These are phyloP conservation scores for Sinonovacula constricta DNA, from an alignment of 1,140 invertebrate species.

Conservation along the genomic window DNA sequence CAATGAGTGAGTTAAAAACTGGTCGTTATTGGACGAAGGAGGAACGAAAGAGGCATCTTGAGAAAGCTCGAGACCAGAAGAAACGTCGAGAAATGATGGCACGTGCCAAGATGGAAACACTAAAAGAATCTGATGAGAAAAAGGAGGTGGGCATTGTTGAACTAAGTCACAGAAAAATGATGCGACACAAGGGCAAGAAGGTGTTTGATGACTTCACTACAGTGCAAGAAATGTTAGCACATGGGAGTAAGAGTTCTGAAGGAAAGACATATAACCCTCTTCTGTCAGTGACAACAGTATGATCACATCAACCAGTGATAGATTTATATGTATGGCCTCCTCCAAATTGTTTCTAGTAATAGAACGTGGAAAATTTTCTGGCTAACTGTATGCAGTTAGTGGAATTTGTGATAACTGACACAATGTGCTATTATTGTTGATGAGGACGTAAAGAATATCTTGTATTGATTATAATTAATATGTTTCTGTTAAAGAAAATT, in stretches of 20 bases:
- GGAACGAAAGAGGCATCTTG: slow-evolving; percentile 87
- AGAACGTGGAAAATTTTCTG: too few species aligned
- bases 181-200: slow-evolving; percentile 78
- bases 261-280: slow-evolving; percentile 75
- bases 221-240: slow-evolving; percentile 80
- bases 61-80: slow-evolving; percentile 84
- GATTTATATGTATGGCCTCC: too few species aligned
- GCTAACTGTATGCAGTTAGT: too few species aligned
- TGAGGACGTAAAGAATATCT: too few species aligned
- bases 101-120: slow-evolving; percentile 76
- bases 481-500: too few species aligned
- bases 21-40: slow-evolving; percentile 90
- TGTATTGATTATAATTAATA: too few species aligned
- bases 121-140: slow-evolving; percentile 75
- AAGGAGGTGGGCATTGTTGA: slow-evolving; percentile 78
- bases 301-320: too few species aligned
- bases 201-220: slow-evolving; percentile 81
- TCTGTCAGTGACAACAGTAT: slow-evolving; percentile 78
- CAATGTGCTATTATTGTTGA: too few species aligned
- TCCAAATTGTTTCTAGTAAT: too few species aligned
- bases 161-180: slow-evolving; percentile 80
- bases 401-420: too few species aligned
- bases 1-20: slow-evolving; percentile 88
- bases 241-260: slow-evolving; percentile 76
- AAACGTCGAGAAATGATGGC: slow-evolving; percentile 74